Percentiles rank a stretch among this genome's conserved stretches.
Evolutionary conservation across 1,140 invertebrate genomes (phyloP).

Genomic region (Tribolium madens): DNA sequence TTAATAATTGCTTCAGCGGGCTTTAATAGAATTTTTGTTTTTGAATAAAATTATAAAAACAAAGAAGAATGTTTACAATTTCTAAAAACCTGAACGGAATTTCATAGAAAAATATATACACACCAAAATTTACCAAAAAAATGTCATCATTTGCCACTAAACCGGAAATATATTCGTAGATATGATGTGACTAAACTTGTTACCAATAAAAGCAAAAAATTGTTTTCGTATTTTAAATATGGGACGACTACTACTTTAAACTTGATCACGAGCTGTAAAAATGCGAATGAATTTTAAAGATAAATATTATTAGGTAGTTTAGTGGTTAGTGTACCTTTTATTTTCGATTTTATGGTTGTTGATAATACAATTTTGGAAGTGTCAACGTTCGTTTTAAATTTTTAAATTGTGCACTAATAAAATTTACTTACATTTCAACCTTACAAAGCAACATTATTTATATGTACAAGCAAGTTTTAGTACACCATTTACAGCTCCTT

Average conservation of each 20-base stretch:
- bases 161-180: background rate
- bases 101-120: background rate
- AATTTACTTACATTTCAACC: background rate
- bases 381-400: background rate
- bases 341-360: background rate
- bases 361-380: background rate
- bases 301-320: conserved; percentile 21
- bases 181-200: background rate
- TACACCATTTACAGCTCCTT: background rate
- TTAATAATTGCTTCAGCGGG: too few relatives aligned
- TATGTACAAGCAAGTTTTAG: background rate
- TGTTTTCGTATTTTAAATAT: conserved; percentile 14
- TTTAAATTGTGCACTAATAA: background rate
- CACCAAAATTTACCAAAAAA: background rate
- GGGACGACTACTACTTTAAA: background rate
- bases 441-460: background rate
- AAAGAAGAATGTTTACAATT: background rate
- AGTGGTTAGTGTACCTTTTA: conserved; percentile 8
- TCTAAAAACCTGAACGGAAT: background rate
- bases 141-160: conserved; percentile 5
- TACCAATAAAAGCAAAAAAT: background rate
- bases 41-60: too few relatives aligned
- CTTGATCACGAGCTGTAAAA: conserved; percentile 14
- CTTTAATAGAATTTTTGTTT: too few relatives aligned
- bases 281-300: background rate